A percentile compares a stretch with the other conserved stretches of the same genome.
phyloP scores from a whole-genome alignment of 2,797 vertebrate genomes.

The Gadopsis marmoratus region DNA sequence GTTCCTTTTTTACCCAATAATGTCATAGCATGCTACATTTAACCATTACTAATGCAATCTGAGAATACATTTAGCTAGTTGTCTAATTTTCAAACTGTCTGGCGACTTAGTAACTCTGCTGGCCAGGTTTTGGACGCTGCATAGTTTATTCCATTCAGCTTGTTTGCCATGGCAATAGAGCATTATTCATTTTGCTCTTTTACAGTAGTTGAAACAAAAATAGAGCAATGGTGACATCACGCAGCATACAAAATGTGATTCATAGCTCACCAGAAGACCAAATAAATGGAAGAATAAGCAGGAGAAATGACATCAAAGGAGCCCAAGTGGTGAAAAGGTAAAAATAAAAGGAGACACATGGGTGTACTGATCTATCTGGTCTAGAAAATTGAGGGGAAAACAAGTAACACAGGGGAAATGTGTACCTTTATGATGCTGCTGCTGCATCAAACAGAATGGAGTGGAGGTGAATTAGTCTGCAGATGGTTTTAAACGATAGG shows the following conservation, averaged over 20 bases:
- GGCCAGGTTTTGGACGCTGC: neutral
- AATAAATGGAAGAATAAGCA: constrained; percentile 4
- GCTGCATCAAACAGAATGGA: neutral
- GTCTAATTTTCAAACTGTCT: neutral
- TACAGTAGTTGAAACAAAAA: constrained; percentile 14
- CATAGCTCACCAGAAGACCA: constrained; percentile 21
- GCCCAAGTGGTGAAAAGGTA: neutral
- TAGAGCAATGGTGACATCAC: constrained; percentile 3
- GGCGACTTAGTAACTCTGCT: neutral
- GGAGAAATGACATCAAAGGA: neutral
- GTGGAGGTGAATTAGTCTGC: constrained; percentile 6
- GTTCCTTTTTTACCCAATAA: neutral
- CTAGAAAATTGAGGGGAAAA: constrained; percentile 1
- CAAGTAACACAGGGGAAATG: neutral
- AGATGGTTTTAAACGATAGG: neutral
- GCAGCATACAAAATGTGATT: constrained; percentile 25
- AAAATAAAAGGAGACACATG: constrained; percentile 13
- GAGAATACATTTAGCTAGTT: neutral
- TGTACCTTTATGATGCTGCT: neutral
- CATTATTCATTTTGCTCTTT: constrained; percentile 5
- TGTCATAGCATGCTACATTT: neutral
- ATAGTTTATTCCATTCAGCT: constrained; percentile 1
- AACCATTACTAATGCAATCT: constrained; percentile 2
- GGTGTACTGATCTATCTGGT: neutral
- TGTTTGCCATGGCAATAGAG: neutral